phyloP scores from a whole-genome alignment of 2,797 vertebrate species.

The Pitangus sulphuratus region DNA sequence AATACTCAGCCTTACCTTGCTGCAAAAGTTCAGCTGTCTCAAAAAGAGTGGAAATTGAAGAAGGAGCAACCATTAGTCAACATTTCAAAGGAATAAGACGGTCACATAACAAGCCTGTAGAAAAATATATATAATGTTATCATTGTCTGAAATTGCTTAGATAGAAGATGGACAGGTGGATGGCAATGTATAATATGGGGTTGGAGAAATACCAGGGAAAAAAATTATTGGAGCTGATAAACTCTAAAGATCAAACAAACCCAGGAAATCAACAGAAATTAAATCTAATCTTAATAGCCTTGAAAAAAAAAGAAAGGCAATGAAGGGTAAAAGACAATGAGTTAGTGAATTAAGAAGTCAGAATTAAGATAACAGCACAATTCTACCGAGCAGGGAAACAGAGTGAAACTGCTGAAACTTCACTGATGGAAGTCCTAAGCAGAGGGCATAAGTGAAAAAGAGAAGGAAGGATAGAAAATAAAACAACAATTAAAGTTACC shows the following conservation, averaged over 20 bases:
- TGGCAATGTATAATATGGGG: not conserved
- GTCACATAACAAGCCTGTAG: not conserved
- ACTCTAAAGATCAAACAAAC: not conserved
- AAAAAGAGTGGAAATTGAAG: not conserved
- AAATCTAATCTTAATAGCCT: not conserved
- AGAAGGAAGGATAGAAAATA: not conserved
- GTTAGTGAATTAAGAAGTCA: constrained; percentile 33
- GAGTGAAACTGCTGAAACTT: not conserved
- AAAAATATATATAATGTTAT: not conserved
- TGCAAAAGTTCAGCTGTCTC: not conserved
- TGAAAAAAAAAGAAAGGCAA: constrained; percentile 14
- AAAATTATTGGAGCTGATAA: not conserved
- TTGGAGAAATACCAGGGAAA: not conserved
- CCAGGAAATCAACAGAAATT: constrained; percentile 2
- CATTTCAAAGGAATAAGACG: not conserved
- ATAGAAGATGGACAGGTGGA: not conserved
- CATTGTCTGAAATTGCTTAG: not conserved
- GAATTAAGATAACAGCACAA: not conserved
- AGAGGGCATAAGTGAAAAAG: not conserved
- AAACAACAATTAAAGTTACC: not conserved
- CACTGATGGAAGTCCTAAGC: not conserved
- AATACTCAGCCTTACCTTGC: not conserved
- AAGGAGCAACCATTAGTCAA: not conserved
- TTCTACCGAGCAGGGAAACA: not conserved
- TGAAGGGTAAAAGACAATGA: not conserved